Percentiles rank a stretch among this genome's conserved stretches.
These are phyloP conservation scores for Muscicapa adusta DNA, from an alignment of 2,113 vertebrate genomes.

Conservation along the genomic window DNA sequence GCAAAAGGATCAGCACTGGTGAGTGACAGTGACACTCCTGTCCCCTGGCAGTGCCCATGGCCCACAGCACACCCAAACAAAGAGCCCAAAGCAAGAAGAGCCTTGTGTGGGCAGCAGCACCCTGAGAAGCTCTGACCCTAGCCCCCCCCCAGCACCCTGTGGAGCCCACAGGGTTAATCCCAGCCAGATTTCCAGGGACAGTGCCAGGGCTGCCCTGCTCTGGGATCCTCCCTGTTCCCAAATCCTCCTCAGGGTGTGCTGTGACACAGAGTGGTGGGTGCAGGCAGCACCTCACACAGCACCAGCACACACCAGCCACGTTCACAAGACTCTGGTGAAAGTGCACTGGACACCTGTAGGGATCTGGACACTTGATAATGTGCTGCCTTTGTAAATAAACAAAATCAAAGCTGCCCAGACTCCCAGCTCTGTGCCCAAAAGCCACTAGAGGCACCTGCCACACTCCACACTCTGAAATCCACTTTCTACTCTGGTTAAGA, in stretches of 20 bases:
- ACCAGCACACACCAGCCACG: rapidly evolving
- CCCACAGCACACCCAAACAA: neutral
- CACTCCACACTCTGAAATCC: rapidly evolving
- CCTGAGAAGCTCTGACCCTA: neutral
- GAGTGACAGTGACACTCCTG: neutral
- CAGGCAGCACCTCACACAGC: neutral
- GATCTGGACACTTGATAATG: rapidly evolving
- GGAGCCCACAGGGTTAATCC: neutral
- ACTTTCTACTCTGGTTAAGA: neutral
- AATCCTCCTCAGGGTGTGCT: neutral
- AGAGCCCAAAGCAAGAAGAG: neutral
- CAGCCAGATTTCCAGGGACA: neutral
- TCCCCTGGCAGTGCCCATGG: neutral
- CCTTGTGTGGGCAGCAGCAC: neutral
- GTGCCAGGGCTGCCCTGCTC: neutral
- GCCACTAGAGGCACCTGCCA: rapidly evolving
- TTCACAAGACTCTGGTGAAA: neutral
- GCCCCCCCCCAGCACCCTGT: rapidly evolving
- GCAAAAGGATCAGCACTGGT: neutral
- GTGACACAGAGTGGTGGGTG: neutral
- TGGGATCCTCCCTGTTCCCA: neutral
- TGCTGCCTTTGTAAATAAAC: neutral
- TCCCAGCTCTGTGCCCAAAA: neutral
- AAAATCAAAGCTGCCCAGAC: rapidly evolving
- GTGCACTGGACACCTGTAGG: neutral